A percentile compares a stretch with the other conserved stretches of the same genome.
phyloP scores from a whole-genome alignment of 1,140 invertebrate species.

The Protaetia brevitarsis region DNA sequence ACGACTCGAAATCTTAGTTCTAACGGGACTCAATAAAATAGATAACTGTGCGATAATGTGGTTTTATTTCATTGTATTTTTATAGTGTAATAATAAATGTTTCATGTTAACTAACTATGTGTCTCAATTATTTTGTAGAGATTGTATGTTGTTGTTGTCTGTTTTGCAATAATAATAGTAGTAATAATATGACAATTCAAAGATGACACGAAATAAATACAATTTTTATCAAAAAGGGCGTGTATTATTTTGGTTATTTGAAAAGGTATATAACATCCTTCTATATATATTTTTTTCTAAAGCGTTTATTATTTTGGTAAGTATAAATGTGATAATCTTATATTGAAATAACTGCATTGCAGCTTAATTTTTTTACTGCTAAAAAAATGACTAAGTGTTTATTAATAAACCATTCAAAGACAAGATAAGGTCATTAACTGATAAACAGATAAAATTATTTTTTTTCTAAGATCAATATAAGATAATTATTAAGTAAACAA shows the following conservation, averaged over 20 bases:
- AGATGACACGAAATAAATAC: background rate
- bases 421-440: too few species aligned
- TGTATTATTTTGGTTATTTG: too few species aligned
- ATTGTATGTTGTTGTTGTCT: background rate
- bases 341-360: too few species aligned
- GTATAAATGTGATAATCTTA: too few species aligned
- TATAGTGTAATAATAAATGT: constrained; percentile 24
- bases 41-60: constrained; percentile 25
- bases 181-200: background rate
- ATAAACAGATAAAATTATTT: too few species aligned
- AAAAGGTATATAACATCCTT: background rate
- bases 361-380: too few species aligned
- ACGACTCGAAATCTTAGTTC: constrained; percentile 38
- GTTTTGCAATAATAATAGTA: background rate
- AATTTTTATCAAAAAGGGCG: background rate
- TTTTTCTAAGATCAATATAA: too few species aligned
- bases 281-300: background rate
- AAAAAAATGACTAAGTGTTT: too few species aligned
- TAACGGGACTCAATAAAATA: constrained; percentile 28
- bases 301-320: too few species aligned
- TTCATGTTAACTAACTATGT: constrained; percentile 16
- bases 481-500: too few species aligned
- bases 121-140: background rate
- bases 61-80: constrained; percentile 25
- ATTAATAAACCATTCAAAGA: too few species aligned